phyloP scores from a whole-genome alignment of 2,888 invertebrate species.

The Chloroclysta siterata region DNA sequence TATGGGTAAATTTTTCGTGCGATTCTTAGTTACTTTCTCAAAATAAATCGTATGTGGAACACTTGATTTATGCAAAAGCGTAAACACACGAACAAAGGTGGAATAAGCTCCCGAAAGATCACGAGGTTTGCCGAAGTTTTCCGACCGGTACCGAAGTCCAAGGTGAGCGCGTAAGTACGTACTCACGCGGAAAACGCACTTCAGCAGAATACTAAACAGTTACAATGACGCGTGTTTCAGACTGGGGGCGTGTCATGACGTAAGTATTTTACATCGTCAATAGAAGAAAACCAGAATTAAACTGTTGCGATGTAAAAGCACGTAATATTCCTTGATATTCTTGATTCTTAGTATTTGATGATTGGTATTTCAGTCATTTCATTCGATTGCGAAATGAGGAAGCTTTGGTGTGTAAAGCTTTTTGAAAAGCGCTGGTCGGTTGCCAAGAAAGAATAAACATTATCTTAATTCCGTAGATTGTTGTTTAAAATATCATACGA shows the following conservation, averaged over 20 bases:
- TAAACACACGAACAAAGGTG: constrained; percentile 28
- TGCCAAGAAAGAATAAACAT: constrained; percentile 15
- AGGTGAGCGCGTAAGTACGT: constrained; percentile 41
- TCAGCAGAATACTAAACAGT: constrained; percentile 17
- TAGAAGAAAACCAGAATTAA: constrained; percentile 4
- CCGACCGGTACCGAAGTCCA: constrained; percentile 43
- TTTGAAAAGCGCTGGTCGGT: not conserved
- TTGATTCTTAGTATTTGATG: not conserved
- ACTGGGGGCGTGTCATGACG: constrained; percentile 40
- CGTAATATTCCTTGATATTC: constrained; percentile 2
- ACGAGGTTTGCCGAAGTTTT: constrained; percentile 22
- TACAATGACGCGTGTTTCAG: constrained; percentile 30
- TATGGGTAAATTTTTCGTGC: constrained; percentile 4
- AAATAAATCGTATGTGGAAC: constrained; percentile 13
- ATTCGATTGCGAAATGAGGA: not conserved
- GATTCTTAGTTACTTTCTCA: not conserved
- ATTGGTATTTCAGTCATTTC: not conserved
- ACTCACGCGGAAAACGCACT: constrained; percentile 29
- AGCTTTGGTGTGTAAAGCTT: constrained; percentile 9
- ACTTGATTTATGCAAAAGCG: constrained; percentile 40
- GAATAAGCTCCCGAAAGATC: constrained; percentile 15
- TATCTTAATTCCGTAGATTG: constrained; percentile 1
- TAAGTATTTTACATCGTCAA: constrained; percentile 1
- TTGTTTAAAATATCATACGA: not conserved
- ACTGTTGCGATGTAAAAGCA: constrained; percentile 19